Evolutionary conservation across 2,113 vertebrate genomes (phyloP).

Genomic region (Mobula birostris): DNA sequence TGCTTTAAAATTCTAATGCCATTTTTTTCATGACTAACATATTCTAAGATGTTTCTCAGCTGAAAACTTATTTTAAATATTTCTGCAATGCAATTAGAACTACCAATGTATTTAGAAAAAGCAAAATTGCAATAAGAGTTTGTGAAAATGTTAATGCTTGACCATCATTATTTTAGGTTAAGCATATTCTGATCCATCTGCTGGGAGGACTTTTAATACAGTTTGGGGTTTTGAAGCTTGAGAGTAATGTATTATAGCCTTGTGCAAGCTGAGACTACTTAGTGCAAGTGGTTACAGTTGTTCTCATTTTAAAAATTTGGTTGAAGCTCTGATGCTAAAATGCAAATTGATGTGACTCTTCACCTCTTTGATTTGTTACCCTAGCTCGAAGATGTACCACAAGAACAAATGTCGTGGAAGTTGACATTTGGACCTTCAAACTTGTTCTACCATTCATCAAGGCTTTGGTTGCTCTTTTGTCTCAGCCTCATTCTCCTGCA

Average conservation of each 20-base stretch:
- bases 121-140: no score
- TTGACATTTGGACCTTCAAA: no score
- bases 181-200: background rate
- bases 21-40: background rate
- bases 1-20: background rate
- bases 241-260: background rate
- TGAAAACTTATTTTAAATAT: slow-evolving; percentile 42
- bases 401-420: no score
- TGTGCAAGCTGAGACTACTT: background rate
- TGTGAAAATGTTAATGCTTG: background rate
- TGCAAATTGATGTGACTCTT: background rate
- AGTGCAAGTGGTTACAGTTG: background rate
- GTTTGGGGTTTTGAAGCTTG: background rate
- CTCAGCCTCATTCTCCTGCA: no score
- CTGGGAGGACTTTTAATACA: background rate
- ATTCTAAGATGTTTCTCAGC: background rate
- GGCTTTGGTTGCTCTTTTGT: no score
- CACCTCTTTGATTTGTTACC: background rate
- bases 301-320: background rate
- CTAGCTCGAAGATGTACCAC: no score
- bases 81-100: slow-evolving; percentile 5
- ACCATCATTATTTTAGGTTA: background rate
- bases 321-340: background rate
- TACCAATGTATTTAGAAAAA: background rate
- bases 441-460: no score